Base-by-base conservation (phyloP, 2,797 vertebrate genomes). In the Siniperca obscura region DNA sequence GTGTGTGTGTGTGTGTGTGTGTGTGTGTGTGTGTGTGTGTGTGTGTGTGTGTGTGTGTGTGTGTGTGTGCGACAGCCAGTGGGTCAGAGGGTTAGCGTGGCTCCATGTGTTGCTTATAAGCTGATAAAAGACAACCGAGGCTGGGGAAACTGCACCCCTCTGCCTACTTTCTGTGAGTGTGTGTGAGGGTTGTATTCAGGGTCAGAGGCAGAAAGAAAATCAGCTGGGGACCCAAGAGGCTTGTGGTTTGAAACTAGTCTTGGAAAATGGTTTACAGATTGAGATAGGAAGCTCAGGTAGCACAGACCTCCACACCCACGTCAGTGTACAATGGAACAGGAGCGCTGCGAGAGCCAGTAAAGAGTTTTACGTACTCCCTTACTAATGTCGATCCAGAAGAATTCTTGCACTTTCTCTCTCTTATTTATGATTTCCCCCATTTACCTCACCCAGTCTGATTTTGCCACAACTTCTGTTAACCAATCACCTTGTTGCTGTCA, bases 201-300 rank as follows among this genome's bases (percentile, higher is more conserved):
- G 81, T 92, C 87, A 87, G 80, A 75, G 55, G 73, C 83, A 86
- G 80, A 84, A 55, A 84, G 82, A 90, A 85, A 90, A 89, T 89
- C 85, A 83, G 80, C 80, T 48, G 56, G 60, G 67, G 76, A 82
- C 85, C 81, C 87, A 62, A 64, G 88, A 88, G 88, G 70, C 34
- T 72, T 86, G 81, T 27, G 85, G 88, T 87, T 90, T 85, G 82
- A 87, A 89, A 82, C 70, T n/a, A 65, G 78, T 82, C 80, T 78
- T 56, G 85, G 86, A 90, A 91, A 92, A 89, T 89, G 70, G 85
- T 91, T 91, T 66, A 81, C 87, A 87, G 86, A 87, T 87, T 84
- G 79, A 84, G 86, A 87, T 75, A 82, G 86, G 85, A 90, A 87
- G 78, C 83, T 78, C 86, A 89, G 89, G 87, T 90, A 88, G 73